A percentile compares a stretch with the other conserved stretches of the same genome.
These are phyloP conservation scores for Diphyllodes magnificus DNA, from an alignment of 2,113 vertebrate species.

Conservation along the genomic window DNA sequence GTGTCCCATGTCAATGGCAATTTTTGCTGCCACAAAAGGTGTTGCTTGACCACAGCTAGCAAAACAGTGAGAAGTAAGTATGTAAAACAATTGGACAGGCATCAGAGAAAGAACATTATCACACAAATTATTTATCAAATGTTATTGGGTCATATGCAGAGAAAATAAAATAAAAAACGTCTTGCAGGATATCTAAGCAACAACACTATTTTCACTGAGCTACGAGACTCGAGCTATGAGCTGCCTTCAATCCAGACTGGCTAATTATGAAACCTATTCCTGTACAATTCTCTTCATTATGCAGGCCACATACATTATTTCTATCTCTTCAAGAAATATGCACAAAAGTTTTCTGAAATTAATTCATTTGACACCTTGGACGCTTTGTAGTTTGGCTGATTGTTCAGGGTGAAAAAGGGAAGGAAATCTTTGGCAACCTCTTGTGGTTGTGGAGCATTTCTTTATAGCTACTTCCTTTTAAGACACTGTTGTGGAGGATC, in stretches of 20 bases:
- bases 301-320: neutral
- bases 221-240: neutral
- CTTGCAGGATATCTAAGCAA: neutral
- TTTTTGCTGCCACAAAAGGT: neutral
- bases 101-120: neutral
- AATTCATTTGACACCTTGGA: neutral
- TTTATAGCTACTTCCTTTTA: neutral
- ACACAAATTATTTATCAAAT: neutral
- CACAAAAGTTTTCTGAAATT: neutral
- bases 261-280: neutral
- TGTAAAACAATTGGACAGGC: neutral
- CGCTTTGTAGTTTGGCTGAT: neutral
- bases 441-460: neutral
- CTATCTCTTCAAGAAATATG: neutral
- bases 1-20: neutral
- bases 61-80: neutral
- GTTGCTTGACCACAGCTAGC: neutral
- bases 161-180: neutral
- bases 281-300: neutral
- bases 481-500: neutral
- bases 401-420: neutral
- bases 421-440: neutral
- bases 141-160: neutral
- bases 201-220: neutral
- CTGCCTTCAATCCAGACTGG: neutral